Conservation (phyloP, 2,113 vertebrate species). For the Lepus timidus region DNA sequence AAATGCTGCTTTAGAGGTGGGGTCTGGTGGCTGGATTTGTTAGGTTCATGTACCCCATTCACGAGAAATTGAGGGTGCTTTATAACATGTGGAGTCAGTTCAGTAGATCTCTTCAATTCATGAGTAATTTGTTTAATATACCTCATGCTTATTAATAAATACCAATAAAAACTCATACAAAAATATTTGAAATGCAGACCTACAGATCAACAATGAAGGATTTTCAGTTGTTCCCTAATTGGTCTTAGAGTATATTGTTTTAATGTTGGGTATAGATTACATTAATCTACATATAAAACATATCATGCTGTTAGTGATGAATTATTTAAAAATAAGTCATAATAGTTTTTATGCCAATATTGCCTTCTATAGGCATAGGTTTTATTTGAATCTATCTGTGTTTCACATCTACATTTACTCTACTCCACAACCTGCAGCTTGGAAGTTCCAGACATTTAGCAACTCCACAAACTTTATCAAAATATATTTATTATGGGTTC, state of each 20-base stretch:
- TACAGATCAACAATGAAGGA: not conserved
- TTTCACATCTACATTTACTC: not conserved
- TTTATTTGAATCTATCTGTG: not conserved
- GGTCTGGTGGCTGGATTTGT: not conserved
- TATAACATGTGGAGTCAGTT: not conserved
- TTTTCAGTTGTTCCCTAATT: not conserved
- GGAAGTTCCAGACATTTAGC: not conserved
- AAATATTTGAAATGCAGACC: not conserved
- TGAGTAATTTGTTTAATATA: not conserved
- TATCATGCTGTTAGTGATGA: not conserved
- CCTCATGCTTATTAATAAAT: not conserved
- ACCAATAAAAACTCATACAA: not conserved
- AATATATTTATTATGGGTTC: not conserved
- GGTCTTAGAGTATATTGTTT: not conserved
- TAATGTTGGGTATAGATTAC: not conserved
- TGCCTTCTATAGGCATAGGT: not conserved
- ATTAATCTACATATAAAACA: not conserved
- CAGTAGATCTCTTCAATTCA: not conserved
- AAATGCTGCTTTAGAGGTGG: not conserved
- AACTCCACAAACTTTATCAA: not conserved
- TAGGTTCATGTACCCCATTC: not conserved
- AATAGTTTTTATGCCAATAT: not conserved
- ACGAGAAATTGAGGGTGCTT: not conserved
- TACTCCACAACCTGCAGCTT: not conserved
- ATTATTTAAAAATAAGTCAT: conserved; percentile 11